Conservation (phyloP, 2,888 invertebrate genomes). For the Euzetes globulus region DNA sequence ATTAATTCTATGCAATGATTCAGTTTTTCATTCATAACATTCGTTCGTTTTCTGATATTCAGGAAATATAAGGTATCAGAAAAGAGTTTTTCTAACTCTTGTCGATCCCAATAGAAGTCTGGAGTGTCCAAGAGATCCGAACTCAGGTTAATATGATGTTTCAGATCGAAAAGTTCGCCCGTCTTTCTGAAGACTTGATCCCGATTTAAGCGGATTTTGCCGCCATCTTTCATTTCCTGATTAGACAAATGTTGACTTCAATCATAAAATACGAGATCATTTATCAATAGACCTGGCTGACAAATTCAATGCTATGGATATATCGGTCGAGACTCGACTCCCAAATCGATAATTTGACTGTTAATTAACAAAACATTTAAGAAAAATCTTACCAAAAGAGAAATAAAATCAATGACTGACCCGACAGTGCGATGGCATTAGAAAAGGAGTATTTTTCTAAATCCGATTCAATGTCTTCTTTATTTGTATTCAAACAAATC, state of each 20-base stretch:
- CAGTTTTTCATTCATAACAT: constrained; percentile 88
- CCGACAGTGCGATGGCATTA: constrained; percentile 80
- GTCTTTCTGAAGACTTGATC: constrained; percentile 66
- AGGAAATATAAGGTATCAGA: constrained; percentile 73
- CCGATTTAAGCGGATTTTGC: constrained; percentile 61
- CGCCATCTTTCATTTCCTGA: constrained; percentile 67
- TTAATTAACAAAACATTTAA: constrained; percentile 35
- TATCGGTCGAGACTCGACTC: constrained; percentile 75
- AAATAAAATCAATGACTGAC: constrained; percentile 40
- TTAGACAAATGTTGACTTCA: no score
- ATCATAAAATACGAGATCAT: no score
- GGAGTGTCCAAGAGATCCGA: constrained; percentile 90
- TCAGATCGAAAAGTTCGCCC: constrained; percentile 77
- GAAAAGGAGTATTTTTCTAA: constrained; percentile 89
- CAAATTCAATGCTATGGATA: constrained; percentile 70
- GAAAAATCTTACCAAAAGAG: constrained; percentile 24
- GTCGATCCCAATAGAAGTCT: constrained; percentile 97
- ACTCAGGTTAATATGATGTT: constrained; percentile 79
- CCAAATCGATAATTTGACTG: constrained; percentile 87
- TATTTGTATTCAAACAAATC: constrained; percentile 49
- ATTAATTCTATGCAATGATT: constrained; percentile 88
- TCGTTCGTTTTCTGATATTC: constrained; percentile 71
- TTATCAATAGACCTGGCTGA: constrained; percentile 55
- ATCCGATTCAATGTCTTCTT: constrained; percentile 25
- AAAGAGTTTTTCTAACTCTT: constrained; percentile 76